Conservation (phyloP, 2,797 vertebrate genomes). For the Carapus acus region DNA sequence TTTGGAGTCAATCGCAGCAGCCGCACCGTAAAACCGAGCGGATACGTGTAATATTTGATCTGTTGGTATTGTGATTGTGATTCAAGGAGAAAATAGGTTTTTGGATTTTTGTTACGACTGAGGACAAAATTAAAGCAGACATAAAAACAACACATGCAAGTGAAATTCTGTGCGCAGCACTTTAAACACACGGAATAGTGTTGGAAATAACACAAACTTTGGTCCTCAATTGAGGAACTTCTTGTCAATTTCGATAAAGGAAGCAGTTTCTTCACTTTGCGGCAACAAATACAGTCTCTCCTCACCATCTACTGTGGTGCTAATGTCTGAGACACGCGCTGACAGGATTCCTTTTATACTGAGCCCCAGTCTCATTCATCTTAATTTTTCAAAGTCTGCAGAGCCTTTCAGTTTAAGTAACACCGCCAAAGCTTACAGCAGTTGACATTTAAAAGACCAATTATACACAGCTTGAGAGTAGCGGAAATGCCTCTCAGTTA, state of each 20-base stretch:
- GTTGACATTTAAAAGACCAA: neutral
- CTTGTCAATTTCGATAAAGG: conserved; percentile 15
- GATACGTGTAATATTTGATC: conserved; percentile 27
- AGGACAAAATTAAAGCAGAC: conserved; percentile 12
- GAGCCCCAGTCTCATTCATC: neutral
- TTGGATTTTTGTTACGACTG: conserved; percentile 28
- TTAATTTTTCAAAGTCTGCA: neutral
- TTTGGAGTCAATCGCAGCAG: conserved; percentile 5
- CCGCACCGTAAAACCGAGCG: conserved; percentile 22
- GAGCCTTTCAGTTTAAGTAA: conserved; percentile 1
- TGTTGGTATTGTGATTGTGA: conserved; percentile 15
- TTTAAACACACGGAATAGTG: conserved; percentile 14
- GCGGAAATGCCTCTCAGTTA: too few relatives aligned
- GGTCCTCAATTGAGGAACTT: conserved; percentile 6
- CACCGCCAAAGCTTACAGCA: neutral
- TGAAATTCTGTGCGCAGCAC: conserved; percentile 7
- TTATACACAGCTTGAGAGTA: too few relatives aligned
- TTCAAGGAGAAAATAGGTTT: conserved; percentile 18
- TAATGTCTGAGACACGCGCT: conserved; percentile 1
- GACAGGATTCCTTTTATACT: conserved; percentile 5
- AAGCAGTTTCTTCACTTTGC: conserved; percentile 22
- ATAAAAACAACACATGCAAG: conserved; percentile 20
- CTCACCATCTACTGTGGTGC: conserved; percentile 7
- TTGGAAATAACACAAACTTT: conserved; percentile 17
- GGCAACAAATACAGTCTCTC: conserved; percentile 11